A percentile compares a stretch with the other conserved stretches of the same genome.
Conservation (phyloP, 2,888 invertebrate genomes). For the Tipula helvola region DNA sequence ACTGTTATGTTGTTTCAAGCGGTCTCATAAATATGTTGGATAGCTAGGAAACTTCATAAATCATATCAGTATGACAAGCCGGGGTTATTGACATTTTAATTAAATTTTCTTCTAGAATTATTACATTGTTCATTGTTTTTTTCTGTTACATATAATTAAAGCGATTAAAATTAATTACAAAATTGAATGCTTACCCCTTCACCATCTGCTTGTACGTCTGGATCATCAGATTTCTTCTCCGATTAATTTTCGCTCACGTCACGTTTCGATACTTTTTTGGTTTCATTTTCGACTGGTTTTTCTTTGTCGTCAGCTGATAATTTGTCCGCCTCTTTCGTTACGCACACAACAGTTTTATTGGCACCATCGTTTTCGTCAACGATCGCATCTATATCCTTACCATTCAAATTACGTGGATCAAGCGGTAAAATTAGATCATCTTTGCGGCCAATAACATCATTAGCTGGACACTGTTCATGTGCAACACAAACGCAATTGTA, state of each 20-base stretch:
- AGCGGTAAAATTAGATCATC: constrained; percentile 68
- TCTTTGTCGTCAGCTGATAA: constrained; percentile 25
- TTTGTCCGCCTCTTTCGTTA: constrained; percentile 32
- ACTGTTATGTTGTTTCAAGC: not conserved
- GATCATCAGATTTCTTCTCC: constrained; percentile 37
- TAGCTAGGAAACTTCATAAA: not conserved
- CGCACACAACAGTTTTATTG: constrained; percentile 38
- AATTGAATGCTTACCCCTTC: constrained; percentile 50
- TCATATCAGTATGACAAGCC: not conserved
- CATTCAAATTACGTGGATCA: constrained; percentile 67
- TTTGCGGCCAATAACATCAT: constrained; percentile 71
- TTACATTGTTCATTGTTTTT: constrained; percentile 5
- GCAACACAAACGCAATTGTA: constrained; percentile 77
- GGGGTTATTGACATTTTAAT: not conserved
- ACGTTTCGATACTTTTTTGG: constrained; percentile 46
- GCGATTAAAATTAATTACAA: constrained; percentile 12
- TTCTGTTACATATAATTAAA: not conserved
- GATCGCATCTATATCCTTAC: constrained; percentile 62
- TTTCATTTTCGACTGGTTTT: constrained; percentile 20
- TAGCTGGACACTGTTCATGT: constrained; percentile 67
- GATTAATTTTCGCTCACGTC: constrained; percentile 31
- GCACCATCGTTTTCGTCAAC: constrained; percentile 50
- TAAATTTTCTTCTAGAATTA: not conserved
- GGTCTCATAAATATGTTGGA: not conserved
- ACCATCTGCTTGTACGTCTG: constrained; percentile 39